phyloP scores from a whole-genome alignment of 2,888 invertebrate genomes.

The Lepidonotus clava region DNA sequence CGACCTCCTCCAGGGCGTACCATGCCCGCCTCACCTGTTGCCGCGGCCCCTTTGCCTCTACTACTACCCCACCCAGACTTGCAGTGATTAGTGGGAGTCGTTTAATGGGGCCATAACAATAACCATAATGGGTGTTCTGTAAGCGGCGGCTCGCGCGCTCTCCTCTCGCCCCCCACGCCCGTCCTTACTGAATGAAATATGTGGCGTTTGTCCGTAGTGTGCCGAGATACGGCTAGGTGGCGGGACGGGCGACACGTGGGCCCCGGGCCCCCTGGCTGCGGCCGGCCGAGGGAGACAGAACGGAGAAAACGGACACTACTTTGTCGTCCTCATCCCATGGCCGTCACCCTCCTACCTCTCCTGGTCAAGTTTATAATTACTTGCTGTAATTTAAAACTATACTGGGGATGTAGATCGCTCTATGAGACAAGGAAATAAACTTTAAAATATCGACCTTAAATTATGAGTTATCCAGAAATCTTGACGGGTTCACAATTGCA shows the following conservation, averaged over 20 bases:
- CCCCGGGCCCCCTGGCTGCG: neutral
- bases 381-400: too few relatives aligned
- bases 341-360: too few relatives aligned
- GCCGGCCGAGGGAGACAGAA: neutral
- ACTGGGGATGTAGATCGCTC: too few relatives aligned
- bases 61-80: neutral
- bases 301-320: neutral
- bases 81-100: neutral
- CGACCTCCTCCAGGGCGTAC: neutral
- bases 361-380: too few relatives aligned
- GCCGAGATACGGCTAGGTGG: neutral
- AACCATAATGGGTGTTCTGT: constrained; percentile 14
- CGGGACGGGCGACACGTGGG: neutral
- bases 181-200: neutral
- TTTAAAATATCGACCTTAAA: too few relatives aligned
- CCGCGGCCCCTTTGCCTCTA: neutral
- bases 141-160: too few relatives aligned
- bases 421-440: too few relatives aligned
- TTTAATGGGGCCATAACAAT: constrained; percentile 39
- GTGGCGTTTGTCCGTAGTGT: neutral
- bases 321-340: too few relatives aligned
- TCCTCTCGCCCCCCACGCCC: neutral
- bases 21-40: neutral
- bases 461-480: too few relatives aligned
- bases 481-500: too few relatives aligned